Percentiles rank a stretch among this genome's conserved stretches.
Evolutionary conservation across 2,113 vertebrate species (phyloP).

Genomic region (Apus apus): DNA sequence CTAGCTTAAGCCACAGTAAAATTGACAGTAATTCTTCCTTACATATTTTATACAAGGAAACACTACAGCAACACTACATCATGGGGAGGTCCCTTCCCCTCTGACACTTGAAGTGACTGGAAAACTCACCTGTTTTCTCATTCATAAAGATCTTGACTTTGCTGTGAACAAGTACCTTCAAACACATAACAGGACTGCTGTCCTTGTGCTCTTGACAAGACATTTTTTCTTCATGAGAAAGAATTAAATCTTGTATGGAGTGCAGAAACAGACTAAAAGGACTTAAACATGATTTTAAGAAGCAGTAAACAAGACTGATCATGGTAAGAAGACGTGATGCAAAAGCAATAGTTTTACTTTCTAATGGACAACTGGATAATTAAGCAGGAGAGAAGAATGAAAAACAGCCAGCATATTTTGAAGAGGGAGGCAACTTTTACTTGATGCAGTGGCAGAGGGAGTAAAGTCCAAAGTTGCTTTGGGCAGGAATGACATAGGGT

Average conservation of each 20-base stretch:
- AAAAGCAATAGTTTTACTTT: not conserved
- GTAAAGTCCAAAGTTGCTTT: not conserved
- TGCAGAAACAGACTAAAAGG: not conserved
- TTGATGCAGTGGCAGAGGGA: not conserved
- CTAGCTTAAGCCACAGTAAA: not conserved
- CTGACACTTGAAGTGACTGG: not conserved
- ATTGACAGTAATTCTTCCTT: not conserved
- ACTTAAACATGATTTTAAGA: not conserved
- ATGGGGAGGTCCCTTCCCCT: not conserved
- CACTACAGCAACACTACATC: not conserved
- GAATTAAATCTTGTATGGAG: not conserved
- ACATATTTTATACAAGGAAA: not conserved
- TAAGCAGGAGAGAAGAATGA: not conserved
- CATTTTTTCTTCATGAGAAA: not conserved
- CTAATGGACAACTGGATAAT: not conserved
- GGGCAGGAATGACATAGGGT: not conserved
- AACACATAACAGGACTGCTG: not conserved
- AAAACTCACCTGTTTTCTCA: not conserved
- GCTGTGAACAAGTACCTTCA: not conserved
- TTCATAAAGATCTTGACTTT: not conserved
- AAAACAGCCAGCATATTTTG: not conserved
- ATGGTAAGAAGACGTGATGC: not conserved
- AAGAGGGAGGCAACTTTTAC: not conserved
- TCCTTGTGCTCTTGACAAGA: not conserved
- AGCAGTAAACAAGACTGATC: not conserved